phyloP scores from a whole-genome alignment of 1,140 invertebrate genomes.

The Leucophenga varia region DNA sequence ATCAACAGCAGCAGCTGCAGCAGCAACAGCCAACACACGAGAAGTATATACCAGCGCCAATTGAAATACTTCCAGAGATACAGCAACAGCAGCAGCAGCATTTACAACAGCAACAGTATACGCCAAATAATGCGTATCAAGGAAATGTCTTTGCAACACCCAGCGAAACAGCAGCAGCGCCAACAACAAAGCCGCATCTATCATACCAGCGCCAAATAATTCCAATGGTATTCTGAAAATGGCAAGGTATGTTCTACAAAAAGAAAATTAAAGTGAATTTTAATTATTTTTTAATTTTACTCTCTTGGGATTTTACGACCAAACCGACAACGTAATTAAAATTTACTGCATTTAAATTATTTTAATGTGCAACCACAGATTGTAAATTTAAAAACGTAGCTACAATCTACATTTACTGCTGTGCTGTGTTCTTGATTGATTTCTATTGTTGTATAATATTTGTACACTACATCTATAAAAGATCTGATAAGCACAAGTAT shows the following conservation, averaged over 20 bases:
- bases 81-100: slow-evolving; percentile 19
- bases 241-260: slow-evolving; percentile 39
- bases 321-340: no score
- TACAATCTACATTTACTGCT: no score
- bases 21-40: slow-evolving; percentile 23
- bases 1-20: slow-evolving; percentile 13
- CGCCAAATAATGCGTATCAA: slow-evolving; percentile 32
- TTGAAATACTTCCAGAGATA: slow-evolving; percentile 42
- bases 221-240: slow-evolving; percentile 48
- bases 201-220: slow-evolving; percentile 11
- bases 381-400: no score
- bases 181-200: slow-evolving; percentile 9
- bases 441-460: no score
- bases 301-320: no score
- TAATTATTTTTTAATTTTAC: no score
- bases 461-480: no score
- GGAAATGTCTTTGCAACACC: slow-evolving; percentile 46
- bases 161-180: slow-evolving; percentile 11
- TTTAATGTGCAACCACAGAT: no score
- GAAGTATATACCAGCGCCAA: slow-evolving; percentile 45
- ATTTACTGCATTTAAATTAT: no score
- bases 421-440: no score
- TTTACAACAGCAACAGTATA: slow-evolving; percentile 18
- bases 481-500: no score
- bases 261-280: no score